These are phyloP conservation scores for Apus apus DNA, from an alignment of 2,113 vertebrate species.

Conservation along the genomic window DNA sequence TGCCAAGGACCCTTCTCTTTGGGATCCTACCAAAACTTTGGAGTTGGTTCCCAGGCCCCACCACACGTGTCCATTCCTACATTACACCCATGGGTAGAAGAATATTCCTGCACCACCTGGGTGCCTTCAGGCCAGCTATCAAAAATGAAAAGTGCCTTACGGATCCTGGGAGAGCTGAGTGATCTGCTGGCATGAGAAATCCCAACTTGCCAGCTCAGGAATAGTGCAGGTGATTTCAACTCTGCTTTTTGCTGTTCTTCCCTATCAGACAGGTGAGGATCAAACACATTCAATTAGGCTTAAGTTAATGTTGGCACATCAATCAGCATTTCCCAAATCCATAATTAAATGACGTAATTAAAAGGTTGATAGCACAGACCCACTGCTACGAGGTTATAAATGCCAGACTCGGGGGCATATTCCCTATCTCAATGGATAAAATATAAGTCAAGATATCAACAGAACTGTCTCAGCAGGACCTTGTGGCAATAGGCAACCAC, in stretches of 20 bases:
- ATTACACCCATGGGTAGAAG: neutral
- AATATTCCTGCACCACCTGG: neutral
- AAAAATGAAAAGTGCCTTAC: neutral
- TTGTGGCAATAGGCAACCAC: neutral
- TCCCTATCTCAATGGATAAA: neutral
- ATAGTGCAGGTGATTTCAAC: neutral
- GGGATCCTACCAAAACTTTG: neutral
- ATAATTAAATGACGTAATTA: neutral
- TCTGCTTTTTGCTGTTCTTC: neutral
- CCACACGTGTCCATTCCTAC: fast-evolving
- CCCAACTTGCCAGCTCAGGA: neutral
- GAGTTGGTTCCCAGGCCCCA: neutral
- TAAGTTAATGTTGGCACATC: neutral
- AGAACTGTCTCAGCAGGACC: neutral
- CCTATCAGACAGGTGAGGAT: neutral
- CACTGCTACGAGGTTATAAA: neutral
- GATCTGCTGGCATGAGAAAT: neutral
- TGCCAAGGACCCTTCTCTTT: neutral
- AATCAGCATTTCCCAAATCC: neutral
- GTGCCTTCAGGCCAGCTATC: neutral
- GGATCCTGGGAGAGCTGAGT: neutral
- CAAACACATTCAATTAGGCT: neutral
- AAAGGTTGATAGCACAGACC: neutral
- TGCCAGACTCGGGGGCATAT: neutral
- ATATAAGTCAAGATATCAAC: neutral